phyloP scores from a whole-genome alignment of 2,888 invertebrate species.

The Halictus ligatus region DNA sequence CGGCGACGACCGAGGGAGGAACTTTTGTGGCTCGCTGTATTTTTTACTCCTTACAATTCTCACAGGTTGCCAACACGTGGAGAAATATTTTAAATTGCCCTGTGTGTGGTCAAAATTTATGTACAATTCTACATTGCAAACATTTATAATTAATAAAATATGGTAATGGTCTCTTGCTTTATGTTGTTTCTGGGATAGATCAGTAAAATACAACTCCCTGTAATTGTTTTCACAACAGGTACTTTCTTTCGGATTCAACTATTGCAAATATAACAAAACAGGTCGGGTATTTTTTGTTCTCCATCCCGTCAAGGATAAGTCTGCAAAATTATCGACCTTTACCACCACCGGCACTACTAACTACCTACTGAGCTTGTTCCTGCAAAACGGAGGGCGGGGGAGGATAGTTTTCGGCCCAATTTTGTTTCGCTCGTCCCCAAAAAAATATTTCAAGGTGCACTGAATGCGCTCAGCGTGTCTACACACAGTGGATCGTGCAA shows the following conservation, averaged over 20 bases:
- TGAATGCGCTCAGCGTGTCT: neutral
- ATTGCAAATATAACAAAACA: too few species aligned
- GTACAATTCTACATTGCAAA: too few species aligned
- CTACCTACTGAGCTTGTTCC: too few species aligned
- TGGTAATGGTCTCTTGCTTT: too few species aligned
- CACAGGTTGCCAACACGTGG: neutral
- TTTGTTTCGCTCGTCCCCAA: neutral
- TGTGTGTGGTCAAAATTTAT: neutral
- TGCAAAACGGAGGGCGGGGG: neutral
- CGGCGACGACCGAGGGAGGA: slow-evolving; percentile 2
- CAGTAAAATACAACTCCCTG: too few species aligned
- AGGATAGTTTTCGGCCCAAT: neutral
- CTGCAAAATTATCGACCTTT: too few species aligned
- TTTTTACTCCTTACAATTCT: neutral
- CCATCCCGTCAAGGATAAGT: too few species aligned
- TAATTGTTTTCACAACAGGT: too few species aligned
- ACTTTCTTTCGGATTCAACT: too few species aligned
- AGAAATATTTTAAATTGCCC: neutral
- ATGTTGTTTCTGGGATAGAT: too few species aligned
- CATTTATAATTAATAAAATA: too few species aligned
- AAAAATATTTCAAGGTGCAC: neutral
- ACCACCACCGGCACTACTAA: too few species aligned
- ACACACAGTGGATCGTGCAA: slow-evolving; percentile 28
- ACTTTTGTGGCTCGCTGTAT: slow-evolving; percentile 52
- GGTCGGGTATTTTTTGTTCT: slow-evolving; percentile 24